Percentiles rank a stretch among this genome's conserved stretches.
phyloP scores from a whole-genome alignment of 2,888 invertebrate species.

The Scaptomyza flava region DNA sequence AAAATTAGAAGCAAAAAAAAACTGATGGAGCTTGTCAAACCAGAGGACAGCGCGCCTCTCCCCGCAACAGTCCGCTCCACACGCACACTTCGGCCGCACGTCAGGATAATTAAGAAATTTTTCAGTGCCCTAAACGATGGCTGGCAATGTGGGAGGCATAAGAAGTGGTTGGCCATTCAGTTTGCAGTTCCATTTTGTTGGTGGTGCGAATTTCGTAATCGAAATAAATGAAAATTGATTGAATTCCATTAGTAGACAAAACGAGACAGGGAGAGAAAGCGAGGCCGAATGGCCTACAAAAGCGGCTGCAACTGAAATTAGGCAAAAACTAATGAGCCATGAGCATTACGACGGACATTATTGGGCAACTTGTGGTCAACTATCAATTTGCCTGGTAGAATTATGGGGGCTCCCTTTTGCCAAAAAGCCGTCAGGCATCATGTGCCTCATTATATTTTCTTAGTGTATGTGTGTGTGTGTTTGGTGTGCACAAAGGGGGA shows the following conservation, averaged over 20 bases:
- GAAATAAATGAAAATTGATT: slow-evolving; percentile 82
- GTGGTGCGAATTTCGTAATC: slow-evolving; percentile 74
- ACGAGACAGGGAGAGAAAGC: neutral
- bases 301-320: slow-evolving; percentile 67
- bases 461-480: neutral
- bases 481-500: neutral
- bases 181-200: slow-evolving; percentile 30
- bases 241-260: slow-evolving; percentile 77
- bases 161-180: slow-evolving; percentile 31
- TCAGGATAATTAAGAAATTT: slow-evolving; percentile 78
- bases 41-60: slow-evolving; percentile 10
- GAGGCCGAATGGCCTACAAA: neutral
- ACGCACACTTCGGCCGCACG: slow-evolving; percentile 48
- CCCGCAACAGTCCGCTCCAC: neutral
- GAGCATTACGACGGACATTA: slow-evolving; percentile 47
- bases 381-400: slow-evolving; percentile 47
- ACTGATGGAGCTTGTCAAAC: slow-evolving; percentile 59
- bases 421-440: slow-evolving; percentile 32
- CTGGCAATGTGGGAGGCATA: neutral
- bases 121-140: slow-evolving; percentile 58
- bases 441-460: slow-evolving; percentile 45
- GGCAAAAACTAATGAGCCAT: slow-evolving; percentile 76
- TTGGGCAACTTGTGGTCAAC: slow-evolving; percentile 48
- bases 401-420: slow-evolving; percentile 22
- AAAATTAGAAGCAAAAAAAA: slow-evolving; percentile 38